A percentile compares a stretch with the other conserved stretches of the same genome.
Conservation (phyloP, 2,113 vertebrate genomes). For the Collichthys lucidus region DNA sequence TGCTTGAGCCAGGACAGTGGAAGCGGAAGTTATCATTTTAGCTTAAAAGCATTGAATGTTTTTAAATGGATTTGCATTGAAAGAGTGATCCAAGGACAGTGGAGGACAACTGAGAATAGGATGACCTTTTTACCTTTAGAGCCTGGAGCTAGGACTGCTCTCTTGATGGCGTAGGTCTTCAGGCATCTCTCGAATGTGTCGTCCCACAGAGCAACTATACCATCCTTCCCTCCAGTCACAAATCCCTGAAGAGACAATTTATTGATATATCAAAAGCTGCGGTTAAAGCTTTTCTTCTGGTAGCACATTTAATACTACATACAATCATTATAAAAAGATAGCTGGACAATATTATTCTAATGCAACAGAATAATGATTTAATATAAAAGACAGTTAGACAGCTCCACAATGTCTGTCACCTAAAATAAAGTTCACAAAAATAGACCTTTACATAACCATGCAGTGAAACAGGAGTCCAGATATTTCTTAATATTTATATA, state of each 20-base stretch:
- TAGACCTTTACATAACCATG: not conserved
- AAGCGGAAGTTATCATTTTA: constrained; percentile 35
- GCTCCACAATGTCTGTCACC: not conserved
- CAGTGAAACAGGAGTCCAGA: not conserved
- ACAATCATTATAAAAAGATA: not conserved
- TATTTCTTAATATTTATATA: not conserved
- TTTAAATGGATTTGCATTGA: constrained; percentile 42
- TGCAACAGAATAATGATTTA: not conserved
- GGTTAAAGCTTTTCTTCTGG: constrained; percentile 4
- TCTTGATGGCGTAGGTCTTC: constrained; percentile 98
- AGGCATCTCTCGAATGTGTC: constrained; percentile 98
- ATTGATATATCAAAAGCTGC: constrained; percentile 20
- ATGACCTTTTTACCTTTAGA: constrained; percentile 91
- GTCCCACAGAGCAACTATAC: constrained; percentile 96
- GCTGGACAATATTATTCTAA: not conserved
- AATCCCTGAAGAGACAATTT: constrained; percentile 87
- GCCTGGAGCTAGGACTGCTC: constrained; percentile 94
- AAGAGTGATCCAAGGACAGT: not conserved
- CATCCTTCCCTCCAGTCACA: constrained; percentile 98
- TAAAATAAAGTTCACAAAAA: not conserved
- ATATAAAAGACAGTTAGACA: not conserved
- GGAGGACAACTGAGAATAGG: not conserved
- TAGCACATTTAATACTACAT: not conserved
- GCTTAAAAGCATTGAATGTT: constrained; percentile 39
- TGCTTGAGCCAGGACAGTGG: constrained; percentile 1